Base-by-base conservation (phyloP, 2,888 invertebrate genomes). In the Axea sp. region DNA sequence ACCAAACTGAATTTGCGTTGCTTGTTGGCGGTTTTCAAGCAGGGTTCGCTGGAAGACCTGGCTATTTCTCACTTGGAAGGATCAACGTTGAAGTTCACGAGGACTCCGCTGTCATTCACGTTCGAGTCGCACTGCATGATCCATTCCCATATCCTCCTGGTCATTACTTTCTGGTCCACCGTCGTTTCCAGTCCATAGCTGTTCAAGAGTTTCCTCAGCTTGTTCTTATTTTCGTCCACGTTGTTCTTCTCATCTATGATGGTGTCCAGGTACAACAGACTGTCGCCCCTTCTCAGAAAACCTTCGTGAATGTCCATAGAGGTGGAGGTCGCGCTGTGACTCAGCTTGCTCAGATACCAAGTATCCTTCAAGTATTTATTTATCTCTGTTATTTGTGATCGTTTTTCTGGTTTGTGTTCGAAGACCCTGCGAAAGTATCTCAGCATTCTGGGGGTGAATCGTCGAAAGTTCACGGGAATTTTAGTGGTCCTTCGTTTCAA, bases 391-490 rank as follows among this genome's bases (percentile, higher is more conserved):
- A 91, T 89, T 72, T 90, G 89, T 60, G 91, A 90, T n/a, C 93
- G 89, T 78, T 91, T 91, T 45, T 92, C 92, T 0, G 91, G 89
- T 79, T 92, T 91, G 76, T 92, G 92, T 62, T 93, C 93, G 72
- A 94, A 89, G 45, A 93, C 89, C 78, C 93, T 90, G 62, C 93
- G 90, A 82, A 94, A 92, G 80, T 93, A 91, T 75, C 94, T 89
- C 82, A 93, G 89, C 7, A 93, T 83, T 14, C 93, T 89, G 0
- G 93, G 92, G 0, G 93, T 91, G 85, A 94, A 94, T 35, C 90
- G 88, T 24, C 91, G 89, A 82, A 92, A 91, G 59, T 86, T 89
- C 0, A 89, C 88, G 0, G 91, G 91, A 45, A 91, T 89, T 79
- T 90, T 90, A n/a, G 91, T 90, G 6, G 91, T 90, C 73, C 91